These are phyloP conservation scores for Lepidurus apus DNA, from an alignment of 1,140 invertebrate genomes.

Conservation along the genomic window DNA sequence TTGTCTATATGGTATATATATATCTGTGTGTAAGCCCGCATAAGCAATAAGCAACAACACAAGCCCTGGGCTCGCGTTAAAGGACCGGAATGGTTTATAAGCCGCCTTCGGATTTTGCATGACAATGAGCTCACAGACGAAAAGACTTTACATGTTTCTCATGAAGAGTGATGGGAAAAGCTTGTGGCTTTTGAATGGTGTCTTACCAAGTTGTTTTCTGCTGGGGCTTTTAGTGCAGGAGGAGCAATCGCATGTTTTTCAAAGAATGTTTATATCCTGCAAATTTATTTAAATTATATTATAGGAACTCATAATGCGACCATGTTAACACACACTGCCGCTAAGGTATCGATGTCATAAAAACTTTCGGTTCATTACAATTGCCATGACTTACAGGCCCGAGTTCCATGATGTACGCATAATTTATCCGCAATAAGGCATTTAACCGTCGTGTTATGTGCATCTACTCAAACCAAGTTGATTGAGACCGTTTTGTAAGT, in stretches of 20 bases:
- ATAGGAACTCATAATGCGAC: background rate
- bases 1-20: background rate
- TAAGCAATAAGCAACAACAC: background rate
- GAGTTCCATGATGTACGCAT: no score
- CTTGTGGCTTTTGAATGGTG: background rate
- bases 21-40: background rate
- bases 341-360: background rate
- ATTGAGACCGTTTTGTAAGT: no score
- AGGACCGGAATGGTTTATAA: background rate
- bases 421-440: no score
- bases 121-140: slow-evolving; percentile 10
- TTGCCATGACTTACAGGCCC: no score
- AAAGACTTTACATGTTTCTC: slow-evolving; percentile 15
- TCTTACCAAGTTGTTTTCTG: background rate
- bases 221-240: background rate
- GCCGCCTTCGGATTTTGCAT: slow-evolving; percentile 5
- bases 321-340: background rate
- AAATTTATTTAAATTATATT: background rate
- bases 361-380: background rate
- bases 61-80: background rate
- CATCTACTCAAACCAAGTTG: no score
- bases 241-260: background rate
- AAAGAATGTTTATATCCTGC: background rate
- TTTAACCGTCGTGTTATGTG: no score
- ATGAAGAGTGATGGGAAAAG: slow-evolving; percentile 2